Evolutionary conservation across 2,113 vertebrate species (phyloP).

Genomic region (Halichoerus grypus): DNA sequence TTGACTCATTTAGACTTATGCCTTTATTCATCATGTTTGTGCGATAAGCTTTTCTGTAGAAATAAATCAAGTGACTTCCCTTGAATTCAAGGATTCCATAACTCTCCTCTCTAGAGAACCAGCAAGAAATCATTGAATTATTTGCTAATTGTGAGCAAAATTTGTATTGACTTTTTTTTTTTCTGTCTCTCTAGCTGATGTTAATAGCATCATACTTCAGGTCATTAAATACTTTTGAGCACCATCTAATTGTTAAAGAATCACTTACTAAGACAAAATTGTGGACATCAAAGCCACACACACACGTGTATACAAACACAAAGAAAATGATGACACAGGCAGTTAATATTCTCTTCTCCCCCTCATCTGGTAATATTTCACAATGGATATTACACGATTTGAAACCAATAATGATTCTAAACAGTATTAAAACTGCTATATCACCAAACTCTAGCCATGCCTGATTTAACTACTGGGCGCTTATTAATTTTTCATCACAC

Average conservation of each 20-base stretch:
- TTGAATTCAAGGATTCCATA: slow-evolving; percentile 53
- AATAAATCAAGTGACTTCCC: slow-evolving; percentile 71
- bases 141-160: slow-evolving; percentile 90
- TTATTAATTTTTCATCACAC: not conserved
- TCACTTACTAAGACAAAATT: slow-evolving; percentile 72
- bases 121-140: slow-evolving; percentile 86
- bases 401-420: slow-evolving; percentile 31
- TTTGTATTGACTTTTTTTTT: slow-evolving; percentile 86
- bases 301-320: not conserved
- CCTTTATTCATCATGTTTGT: slow-evolving; percentile 72
- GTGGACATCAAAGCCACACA: slow-evolving; percentile 30
- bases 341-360: not conserved
- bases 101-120: slow-evolving; percentile 73
- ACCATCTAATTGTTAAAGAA: slow-evolving; percentile 78
- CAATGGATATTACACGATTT: not conserved
- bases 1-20: slow-evolving; percentile 69
- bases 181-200: slow-evolving; percentile 74
- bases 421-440: not conserved
- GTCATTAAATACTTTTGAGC: slow-evolving; percentile 81
- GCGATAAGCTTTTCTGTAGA: slow-evolving; percentile 75
- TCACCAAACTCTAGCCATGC: not conserved
- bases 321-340: not conserved
- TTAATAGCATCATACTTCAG: slow-evolving; percentile 82
- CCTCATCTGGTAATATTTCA: not conserved
- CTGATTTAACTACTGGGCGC: not conserved